These are phyloP conservation scores for Phalloptychus januarius DNA, from an alignment of 2,797 vertebrate species.

Conservation along the genomic window DNA sequence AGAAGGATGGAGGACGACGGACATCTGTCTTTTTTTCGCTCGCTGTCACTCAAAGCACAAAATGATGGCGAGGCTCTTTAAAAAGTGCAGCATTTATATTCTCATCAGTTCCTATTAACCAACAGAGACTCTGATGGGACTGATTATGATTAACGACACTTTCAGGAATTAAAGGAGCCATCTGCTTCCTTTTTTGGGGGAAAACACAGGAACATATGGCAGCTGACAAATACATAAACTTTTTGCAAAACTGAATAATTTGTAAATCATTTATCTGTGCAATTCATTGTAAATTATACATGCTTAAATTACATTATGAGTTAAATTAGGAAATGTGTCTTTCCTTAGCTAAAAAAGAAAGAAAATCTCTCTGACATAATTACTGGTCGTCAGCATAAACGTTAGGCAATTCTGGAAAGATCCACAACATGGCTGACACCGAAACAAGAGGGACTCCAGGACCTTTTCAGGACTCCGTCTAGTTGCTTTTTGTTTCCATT, in stretches of 20 bases:
- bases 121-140: constrained; percentile 48
- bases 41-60: constrained; percentile 16
- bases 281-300: constrained; percentile 20
- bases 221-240: constrained; percentile 25
- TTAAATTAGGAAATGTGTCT: not conserved
- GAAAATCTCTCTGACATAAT: constrained; percentile 17
- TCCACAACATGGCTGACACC: constrained; percentile 34
- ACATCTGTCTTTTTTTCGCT: not conserved
- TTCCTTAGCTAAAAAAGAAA: constrained; percentile 6
- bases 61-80: constrained; percentile 27
- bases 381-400: constrained; percentile 25
- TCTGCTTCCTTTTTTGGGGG: constrained; percentile 60
- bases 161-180: constrained; percentile 63
- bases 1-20: not conserved
- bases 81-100: constrained; percentile 43
- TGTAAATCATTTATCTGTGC: not conserved
- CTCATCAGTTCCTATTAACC: constrained; percentile 64
- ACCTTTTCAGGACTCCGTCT: not conserved
- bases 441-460: constrained; percentile 13
- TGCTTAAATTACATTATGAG: constrained; percentile 16
- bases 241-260: constrained; percentile 19
- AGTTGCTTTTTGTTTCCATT: not conserved
- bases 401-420: constrained; percentile 34
- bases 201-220: constrained; percentile 50
- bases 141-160: constrained; percentile 65